Base-by-base conservation (phyloP, 1,140 invertebrate species). In the Belonocnema kinseyi region DNA sequence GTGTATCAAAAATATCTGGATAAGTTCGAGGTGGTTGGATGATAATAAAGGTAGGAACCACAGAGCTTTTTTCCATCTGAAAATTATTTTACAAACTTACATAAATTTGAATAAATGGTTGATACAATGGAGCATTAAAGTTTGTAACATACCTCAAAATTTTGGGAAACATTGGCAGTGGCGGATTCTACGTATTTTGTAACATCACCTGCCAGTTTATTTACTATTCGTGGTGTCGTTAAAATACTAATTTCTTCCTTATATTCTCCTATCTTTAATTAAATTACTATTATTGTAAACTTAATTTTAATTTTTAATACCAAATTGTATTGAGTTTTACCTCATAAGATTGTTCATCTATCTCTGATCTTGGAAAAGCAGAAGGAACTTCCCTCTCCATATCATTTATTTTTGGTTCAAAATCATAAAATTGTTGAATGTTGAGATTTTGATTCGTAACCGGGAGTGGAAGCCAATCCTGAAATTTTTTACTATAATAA, bases 391-490 rank as follows among this genome's bases (percentile, higher is more conserved):
- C 74, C 13, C 58, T 21, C 13, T 74, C 76, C 70, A 16, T 71
- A 56, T 77, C 17, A 46, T 17, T 52, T 7, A 50, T 72, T 19
- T 17, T 26, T 11, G 71, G 16, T 16, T 61, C 52, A 77, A 50
- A 26, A 61, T 66, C 21, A 17, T 21, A 46, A 33, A 14, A 17
- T 10, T 71, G 50, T 50, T 19, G 51, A 52, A 7, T 33, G 26
- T 33, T 33, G 26, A 16, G 4, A 66, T 66, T 66, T n/a, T 52
- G 70, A 14, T 73, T 66, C 14, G 77, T 76, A 0, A 66, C 6
- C 6, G 58, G 58, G 40, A 66, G 26, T 66, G 58, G 58, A 66
- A 88, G 71, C 87, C 86, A 87, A 21, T 82, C 61, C 53, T 83
- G 83, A 72, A 88, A 85, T 46, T 83, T 72, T 14, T 83, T 72